These are phyloP conservation scores for Nomada fabriciana DNA, from an alignment of 2,888 invertebrate genomes.

Conservation along the genomic window DNA sequence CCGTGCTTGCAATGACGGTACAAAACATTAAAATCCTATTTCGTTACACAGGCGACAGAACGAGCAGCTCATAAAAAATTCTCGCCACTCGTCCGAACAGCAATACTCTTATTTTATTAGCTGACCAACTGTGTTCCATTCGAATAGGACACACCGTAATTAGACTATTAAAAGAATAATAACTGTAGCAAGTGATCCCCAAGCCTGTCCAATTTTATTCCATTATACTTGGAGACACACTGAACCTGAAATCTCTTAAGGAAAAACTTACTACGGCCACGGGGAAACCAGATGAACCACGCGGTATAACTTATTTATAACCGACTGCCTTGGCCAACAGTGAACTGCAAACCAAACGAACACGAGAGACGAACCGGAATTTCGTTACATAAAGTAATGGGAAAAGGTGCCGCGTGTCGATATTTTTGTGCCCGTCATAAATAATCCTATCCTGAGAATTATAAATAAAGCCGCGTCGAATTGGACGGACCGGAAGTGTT, in stretches of 20 bases:
- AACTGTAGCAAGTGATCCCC: not conserved
- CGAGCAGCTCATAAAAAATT: not conserved
- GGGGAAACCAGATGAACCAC: not conserved
- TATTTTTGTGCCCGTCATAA: no score
- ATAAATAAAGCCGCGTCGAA: no score
- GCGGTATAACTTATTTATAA: constrained; percentile 2
- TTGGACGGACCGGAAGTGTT: no score
- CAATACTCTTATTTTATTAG: not conserved
- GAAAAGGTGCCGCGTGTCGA: no score
- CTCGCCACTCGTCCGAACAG: not conserved
- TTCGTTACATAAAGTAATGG: no score
- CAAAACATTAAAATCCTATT: constrained; percentile 16
- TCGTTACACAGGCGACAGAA: not conserved
- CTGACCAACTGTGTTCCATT: not conserved
- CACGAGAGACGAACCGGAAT: no score
- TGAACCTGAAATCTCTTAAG: constrained; percentile 3
- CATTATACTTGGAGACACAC: not conserved
- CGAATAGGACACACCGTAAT: not conserved
- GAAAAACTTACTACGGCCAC: not conserved
- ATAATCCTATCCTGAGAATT: no score
- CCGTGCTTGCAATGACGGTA: not conserved
- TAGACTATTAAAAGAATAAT: not conserved
- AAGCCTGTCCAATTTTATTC: not conserved
- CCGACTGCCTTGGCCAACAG: not conserved
- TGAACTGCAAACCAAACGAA: no score